A percentile compares a stretch with the other conserved stretches of the same genome.
These are phyloP conservation scores for Aricia artaxerxes DNA, from an alignment of 2,888 invertebrate genomes.

Conservation along the genomic window DNA sequence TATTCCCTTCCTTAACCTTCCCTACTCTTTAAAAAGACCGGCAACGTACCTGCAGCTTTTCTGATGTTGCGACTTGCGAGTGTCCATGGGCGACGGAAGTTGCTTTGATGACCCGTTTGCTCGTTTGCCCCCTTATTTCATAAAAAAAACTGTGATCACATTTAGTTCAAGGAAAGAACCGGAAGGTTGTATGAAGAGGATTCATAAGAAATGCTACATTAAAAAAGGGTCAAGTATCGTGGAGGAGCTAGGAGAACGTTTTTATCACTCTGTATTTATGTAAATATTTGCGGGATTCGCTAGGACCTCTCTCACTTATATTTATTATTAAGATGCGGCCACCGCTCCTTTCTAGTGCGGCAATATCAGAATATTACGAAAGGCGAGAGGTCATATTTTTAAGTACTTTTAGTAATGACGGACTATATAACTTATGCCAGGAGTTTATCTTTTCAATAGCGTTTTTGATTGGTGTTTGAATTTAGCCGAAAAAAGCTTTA, in stretches of 20 bases:
- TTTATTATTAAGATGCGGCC: constrained; percentile 23
- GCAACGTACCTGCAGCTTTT: no score
- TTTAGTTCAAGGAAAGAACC: constrained; percentile 9
- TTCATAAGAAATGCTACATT: constrained; percentile 27
- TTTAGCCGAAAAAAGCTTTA: no score
- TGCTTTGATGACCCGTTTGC: no score
- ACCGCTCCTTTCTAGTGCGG: not conserved
- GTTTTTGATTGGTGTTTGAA: no score
- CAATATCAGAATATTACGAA: constrained; percentile 2
- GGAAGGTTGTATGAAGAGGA: constrained; percentile 19
- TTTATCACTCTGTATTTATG: constrained; percentile 12
- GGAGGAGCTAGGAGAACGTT: constrained; percentile 9
- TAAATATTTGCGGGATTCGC: constrained; percentile 28
- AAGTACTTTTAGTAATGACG: not conserved
- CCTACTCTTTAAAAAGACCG: no score
- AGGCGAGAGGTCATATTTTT: not conserved
- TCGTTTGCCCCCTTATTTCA: no score
- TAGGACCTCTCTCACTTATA: constrained; percentile 17
- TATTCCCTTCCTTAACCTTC: no score
- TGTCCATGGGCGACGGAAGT: no score
- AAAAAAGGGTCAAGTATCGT: constrained; percentile 28
- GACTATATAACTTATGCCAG: not conserved
- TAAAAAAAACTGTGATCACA: not conserved
- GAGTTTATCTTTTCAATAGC: not conserved
- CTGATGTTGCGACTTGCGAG: no score